phyloP scores from a whole-genome alignment of 2,113 vertebrate species.

The Murina feae region DNA sequence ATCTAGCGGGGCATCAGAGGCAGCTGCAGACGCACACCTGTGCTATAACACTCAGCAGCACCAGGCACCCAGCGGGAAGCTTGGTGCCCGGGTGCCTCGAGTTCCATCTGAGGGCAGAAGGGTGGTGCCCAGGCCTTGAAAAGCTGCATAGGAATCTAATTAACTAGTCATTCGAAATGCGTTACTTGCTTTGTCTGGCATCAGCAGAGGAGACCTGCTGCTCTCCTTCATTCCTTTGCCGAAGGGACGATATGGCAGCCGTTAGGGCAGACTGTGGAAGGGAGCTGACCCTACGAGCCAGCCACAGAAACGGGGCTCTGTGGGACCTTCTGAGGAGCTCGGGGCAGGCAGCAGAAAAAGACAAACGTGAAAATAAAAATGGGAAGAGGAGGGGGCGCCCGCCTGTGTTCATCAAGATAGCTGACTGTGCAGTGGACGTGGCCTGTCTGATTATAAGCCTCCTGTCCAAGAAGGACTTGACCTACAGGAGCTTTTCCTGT shows the following conservation, averaged over 20 bases:
- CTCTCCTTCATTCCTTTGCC: neutral
- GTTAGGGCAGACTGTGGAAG: neutral
- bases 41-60: neutral
- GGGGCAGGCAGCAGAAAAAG: neutral
- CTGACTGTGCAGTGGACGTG: neutral
- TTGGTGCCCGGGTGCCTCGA: neutral
- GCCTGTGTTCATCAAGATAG: neutral
- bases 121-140: neutral
- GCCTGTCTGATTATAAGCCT: neutral
- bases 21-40: neutral
- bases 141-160: constrained; percentile 14
- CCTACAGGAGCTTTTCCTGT: neutral
- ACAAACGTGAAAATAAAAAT: neutral
- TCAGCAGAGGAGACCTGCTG: neutral
- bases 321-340: neutral
- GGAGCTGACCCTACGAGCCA: neutral
- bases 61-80: neutral
- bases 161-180: constrained; percentile 12
- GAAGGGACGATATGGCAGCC: neutral
- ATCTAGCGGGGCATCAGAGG: neutral
- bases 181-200: constrained; percentile 4
- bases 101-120: neutral
- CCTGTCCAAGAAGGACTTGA: neutral
- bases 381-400: neutral
- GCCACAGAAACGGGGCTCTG: neutral